A percentile compares a stretch with the other conserved stretches of the same genome.
These are phyloP conservation scores for Anthrax anthrax DNA, from an alignment of 2,888 invertebrate genomes.

Conservation along the genomic window DNA sequence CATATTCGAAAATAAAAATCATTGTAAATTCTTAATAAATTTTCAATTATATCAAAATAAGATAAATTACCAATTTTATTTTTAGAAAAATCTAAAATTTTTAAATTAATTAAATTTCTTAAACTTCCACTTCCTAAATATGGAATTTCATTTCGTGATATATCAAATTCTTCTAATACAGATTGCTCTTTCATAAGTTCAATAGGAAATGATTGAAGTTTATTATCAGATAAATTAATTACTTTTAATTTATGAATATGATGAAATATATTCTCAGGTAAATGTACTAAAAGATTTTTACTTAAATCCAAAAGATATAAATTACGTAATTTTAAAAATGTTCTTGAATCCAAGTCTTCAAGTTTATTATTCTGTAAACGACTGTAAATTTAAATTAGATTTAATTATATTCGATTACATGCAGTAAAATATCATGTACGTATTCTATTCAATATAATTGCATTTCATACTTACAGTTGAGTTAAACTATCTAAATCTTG, in stretches of 20 bases:
- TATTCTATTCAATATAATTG: too few species aligned
- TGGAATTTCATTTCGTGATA: conserved; percentile 45
- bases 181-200: conserved; percentile 38
- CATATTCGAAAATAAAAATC: too few species aligned
- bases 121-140: conserved; percentile 39
- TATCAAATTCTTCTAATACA: conserved; percentile 47
- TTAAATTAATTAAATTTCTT: conserved; percentile 36
- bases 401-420: too few species aligned
- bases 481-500: conserved; percentile 41
- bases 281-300: conserved; percentile 38
- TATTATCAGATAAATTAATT: conserved; percentile 30
- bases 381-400: too few species aligned
- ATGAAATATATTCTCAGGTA: conserved; percentile 41
- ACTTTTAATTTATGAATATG: conserved; percentile 30
- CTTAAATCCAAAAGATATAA: conserved; percentile 47
- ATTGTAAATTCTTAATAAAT: too few species aligned
- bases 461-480: conserved; percentile 39
- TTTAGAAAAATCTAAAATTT: conserved; percentile 44
- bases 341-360: conserved; percentile 37
- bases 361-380: conserved; percentile 44
- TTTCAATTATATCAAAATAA: too few species aligned
- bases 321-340: conserved; percentile 39
- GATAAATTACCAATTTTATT: conserved; percentile 37
- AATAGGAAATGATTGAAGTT: conserved; percentile 37
- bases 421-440: too few species aligned